Percentiles rank a stretch among this genome's conserved stretches.
These are phyloP conservation scores for Sciurus carolinensis DNA, from an alignment of 2,797 vertebrate genomes.

Conservation along the genomic window DNA sequence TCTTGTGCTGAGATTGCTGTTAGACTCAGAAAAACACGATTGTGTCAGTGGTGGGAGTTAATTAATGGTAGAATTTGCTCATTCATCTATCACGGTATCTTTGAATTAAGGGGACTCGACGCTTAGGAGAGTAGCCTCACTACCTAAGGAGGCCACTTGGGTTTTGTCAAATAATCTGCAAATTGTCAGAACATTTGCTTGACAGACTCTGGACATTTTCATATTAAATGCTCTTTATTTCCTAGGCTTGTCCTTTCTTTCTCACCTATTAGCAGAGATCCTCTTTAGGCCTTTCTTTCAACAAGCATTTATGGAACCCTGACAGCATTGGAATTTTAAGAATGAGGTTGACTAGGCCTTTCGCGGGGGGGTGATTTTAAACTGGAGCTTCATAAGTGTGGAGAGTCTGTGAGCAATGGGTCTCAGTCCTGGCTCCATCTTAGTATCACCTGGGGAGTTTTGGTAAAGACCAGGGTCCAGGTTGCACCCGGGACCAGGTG, in stretches of 20 bases:
- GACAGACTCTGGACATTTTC: neutral
- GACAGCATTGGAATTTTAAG: neutral
- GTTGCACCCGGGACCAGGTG: neutral
- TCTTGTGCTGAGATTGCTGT: neutral
- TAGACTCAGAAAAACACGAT: neutral
- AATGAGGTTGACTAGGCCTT: neutral
- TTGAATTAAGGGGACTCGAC: neutral
- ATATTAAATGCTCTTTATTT: neutral
- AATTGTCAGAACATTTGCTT: neutral
- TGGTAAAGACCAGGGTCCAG: neutral
- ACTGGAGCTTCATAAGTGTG: neutral
- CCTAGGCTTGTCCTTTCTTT: neutral
- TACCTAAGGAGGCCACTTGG: neutral
- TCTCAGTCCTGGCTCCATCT: rapidly evolving
- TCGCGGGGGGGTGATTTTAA: neutral
- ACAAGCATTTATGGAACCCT: neutral
- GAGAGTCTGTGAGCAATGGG: neutral
- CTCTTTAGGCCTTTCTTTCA: neutral
- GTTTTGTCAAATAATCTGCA: neutral
- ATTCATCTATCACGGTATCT: neutral
- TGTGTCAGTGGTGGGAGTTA: neutral
- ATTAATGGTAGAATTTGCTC: neutral
- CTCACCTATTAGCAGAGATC: neutral
- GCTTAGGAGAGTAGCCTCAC: neutral
- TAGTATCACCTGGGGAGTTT: neutral